Base-by-base conservation (phyloP, 2,113 vertebrate genomes). In the Pampusana beccarii region DNA sequence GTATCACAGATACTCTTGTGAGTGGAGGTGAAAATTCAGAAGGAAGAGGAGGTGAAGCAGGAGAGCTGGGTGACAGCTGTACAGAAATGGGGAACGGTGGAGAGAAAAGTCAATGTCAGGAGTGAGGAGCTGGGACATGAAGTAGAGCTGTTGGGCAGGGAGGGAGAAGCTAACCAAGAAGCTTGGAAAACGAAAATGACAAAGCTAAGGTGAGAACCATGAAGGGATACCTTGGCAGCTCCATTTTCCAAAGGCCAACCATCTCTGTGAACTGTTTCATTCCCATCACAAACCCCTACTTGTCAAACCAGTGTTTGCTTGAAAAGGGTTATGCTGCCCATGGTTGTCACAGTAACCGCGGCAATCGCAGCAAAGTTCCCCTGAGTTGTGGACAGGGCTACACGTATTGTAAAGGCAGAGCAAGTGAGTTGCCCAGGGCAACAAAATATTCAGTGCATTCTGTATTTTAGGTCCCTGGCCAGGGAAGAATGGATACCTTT, bases 401-500 rank as follows among this genome's bases (percentile, higher is more conserved):
- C 3, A 0, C 0, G 2, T 44, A 38, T 34, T 71, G 69, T 29
- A 78, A 64, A 78, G 74, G 80, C 64, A 87, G 48, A 92, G 71
- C 50, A 74, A 90, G 34, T 69, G 83, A 90, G 83, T 70, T 96
- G 90, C 90, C 79, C 17, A 78, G 70, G 70, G 87, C 90, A 94
- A 91, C 93, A 86, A 85, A 88, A 78, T 60, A 94, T 56, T 78
- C 25, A 46, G 74, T 60, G 28, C 54, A 40, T 64, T 91, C 85
- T 1, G 1, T 31, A 58, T 24, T 64, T 72, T 69, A 75, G 73
- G 78, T 71, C 26, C 7, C 1, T 1, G 4, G 57, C 29, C 10
- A 3, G 40, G 58, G 31, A 95, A 90, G 64, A 53, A 56, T 28
- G n/a, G 31, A 54, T 28, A 86, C 38, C 65, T 88, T 92, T 77